Conservation (phyloP, 2,113 vertebrate species). For the Brachyhypopomus gauderio region DNA sequence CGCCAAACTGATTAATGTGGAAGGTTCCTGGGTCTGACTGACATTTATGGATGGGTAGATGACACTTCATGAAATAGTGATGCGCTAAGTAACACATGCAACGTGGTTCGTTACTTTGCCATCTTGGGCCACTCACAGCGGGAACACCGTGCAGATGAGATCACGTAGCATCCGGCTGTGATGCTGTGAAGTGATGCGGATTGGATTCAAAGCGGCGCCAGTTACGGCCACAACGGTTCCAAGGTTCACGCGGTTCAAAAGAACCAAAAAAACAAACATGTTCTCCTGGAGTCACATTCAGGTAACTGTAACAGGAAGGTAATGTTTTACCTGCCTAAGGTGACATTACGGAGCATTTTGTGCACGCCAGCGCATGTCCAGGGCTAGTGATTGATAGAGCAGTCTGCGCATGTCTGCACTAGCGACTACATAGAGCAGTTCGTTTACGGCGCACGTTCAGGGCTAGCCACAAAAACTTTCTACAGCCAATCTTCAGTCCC, state of each 20-base stretch:
- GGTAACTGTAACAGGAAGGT: background rate
- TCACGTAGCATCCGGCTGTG: background rate
- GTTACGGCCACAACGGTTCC: background rate
- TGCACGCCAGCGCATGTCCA: background rate
- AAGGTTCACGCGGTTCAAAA: background rate
- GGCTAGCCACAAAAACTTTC: too few relatives aligned
- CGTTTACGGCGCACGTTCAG: too few relatives aligned
- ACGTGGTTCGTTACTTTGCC: background rate
- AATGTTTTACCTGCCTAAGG: background rate
- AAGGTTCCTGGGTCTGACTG: background rate
- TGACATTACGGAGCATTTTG: too few relatives aligned
- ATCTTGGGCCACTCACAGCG: background rate
- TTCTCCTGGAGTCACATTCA: background rate
- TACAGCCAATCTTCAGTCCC: too few relatives aligned
- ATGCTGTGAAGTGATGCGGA: background rate
- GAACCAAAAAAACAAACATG: background rate
- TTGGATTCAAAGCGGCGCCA: background rate
- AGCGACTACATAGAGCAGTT: too few relatives aligned
- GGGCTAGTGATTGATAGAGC: too few relatives aligned
- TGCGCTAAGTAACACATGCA: conserved; percentile 8
- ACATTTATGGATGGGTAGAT: conserved; percentile 21
- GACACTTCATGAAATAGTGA: conserved; percentile 31
- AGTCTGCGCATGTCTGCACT: too few relatives aligned
- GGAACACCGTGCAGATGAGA: background rate
- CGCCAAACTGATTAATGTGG: background rate